These are phyloP conservation scores for Tribolium castaneum DNA, from an alignment of 1,140 invertebrate genomes.

Conservation along the genomic window DNA sequence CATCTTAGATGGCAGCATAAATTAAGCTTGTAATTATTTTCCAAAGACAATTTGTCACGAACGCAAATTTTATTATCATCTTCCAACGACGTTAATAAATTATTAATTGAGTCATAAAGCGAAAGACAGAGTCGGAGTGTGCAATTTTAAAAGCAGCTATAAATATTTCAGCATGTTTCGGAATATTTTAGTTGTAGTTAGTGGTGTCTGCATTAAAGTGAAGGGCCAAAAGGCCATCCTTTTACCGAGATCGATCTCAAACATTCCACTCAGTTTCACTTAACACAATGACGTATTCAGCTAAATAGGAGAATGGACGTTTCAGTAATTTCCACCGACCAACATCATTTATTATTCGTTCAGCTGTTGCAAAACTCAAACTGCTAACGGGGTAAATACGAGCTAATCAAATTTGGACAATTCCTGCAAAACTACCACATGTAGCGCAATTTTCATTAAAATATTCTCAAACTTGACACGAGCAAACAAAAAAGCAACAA, in stretches of 20 bases:
- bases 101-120: neutral
- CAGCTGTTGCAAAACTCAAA: neutral
- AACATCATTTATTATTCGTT: neutral
- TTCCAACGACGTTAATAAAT: neutral
- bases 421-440: neutral
- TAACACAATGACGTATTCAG: constrained; percentile 15
- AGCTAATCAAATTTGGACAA: neutral
- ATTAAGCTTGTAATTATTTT: neutral
- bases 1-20: neutral
- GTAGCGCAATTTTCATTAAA: too few relatives aligned
- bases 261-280: constrained; percentile 7
- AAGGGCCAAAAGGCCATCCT: neutral
- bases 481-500: too few relatives aligned
- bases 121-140: neutral
- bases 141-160: neutral
- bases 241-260: neutral
- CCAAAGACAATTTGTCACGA: neutral
- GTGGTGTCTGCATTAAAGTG: too few relatives aligned
- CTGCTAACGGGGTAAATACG: neutral
- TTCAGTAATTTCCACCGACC: neutral
- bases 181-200: neutral
- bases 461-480: too few relatives aligned
- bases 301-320: neutral
- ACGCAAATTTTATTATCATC: neutral
- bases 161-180: neutral